Conservation (phyloP, 2,113 vertebrate species). For the Platichthys flesus region DNA sequence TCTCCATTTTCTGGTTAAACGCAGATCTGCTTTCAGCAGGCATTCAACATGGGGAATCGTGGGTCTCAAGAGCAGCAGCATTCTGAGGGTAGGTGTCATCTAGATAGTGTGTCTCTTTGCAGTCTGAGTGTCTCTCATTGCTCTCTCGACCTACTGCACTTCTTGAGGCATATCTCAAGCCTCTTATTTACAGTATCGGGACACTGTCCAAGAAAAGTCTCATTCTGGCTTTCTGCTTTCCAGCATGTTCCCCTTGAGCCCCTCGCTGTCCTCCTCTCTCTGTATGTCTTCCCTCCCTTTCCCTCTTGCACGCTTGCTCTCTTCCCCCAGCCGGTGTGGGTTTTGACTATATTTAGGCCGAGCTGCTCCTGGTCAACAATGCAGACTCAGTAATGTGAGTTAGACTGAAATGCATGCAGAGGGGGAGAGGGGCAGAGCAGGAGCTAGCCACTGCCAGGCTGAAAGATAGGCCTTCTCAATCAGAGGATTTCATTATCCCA, state of each 20-base stretch:
- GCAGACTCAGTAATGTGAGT: conserved; percentile 85
- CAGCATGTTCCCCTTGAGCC: conserved; percentile 28
- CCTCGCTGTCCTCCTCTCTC: conserved; percentile 30
- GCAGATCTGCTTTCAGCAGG: conserved; percentile 21
- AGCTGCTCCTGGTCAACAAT: conserved; percentile 80
- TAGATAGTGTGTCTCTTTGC: conserved; percentile 1
- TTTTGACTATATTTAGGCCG: conserved; percentile 91
- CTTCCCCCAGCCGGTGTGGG: conserved; percentile 55
- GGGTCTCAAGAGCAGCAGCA: conserved; percentile 72
- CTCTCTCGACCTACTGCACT: background rate
- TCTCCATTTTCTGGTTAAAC: conserved; percentile 15
- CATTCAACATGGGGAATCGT: conserved; percentile 79
- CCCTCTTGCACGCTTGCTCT: conserved; percentile 41
- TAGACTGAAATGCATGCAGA: conserved; percentile 67
- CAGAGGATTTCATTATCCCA: background rate
- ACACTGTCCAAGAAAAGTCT: conserved; percentile 51
- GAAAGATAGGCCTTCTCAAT: conserved; percentile 46
- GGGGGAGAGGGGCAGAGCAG: conserved; percentile 47
- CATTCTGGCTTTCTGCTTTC: conserved; percentile 48
- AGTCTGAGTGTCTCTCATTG: background rate
- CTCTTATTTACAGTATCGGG: conserved; percentile 51
- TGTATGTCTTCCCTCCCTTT: conserved; percentile 36
- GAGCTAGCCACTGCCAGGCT: conserved; percentile 25
- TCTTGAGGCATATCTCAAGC: conserved; percentile 41
- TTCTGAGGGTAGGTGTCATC: conserved; percentile 76